A percentile compares a stretch with the other conserved stretches of the same genome.
Evolutionary conservation across 2,888 invertebrate genomes (phyloP).

Genomic region (Brachyptera putata): DNA sequence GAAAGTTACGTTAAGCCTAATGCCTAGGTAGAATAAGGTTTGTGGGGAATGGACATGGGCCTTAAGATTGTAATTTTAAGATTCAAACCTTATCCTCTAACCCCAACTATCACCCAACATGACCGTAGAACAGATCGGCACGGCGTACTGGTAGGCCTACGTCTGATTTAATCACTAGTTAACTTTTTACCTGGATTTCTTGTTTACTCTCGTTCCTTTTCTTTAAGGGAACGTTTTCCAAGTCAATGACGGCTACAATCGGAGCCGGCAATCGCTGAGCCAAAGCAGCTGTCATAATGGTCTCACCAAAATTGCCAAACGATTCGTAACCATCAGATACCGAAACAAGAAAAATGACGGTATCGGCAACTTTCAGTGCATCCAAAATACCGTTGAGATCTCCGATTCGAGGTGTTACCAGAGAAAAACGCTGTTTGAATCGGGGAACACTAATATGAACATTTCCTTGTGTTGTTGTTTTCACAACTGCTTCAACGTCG

Average conservation of each 20-base stretch:
- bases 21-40: too few relatives aligned
- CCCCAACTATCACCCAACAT: too few relatives aligned
- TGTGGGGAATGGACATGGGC: too few relatives aligned
- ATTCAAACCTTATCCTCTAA: too few relatives aligned
- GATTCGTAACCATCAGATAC: constrained; percentile 58
- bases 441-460: constrained; percentile 76
- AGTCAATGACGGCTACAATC: constrained; percentile 66
- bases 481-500: constrained; percentile 66
- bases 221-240: constrained; percentile 60
- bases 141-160: too few relatives aligned
- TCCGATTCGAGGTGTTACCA: constrained; percentile 67
- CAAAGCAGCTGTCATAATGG: constrained; percentile 69
- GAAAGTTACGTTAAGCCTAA: too few relatives aligned
- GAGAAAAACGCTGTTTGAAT: constrained; percentile 84
- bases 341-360: constrained; percentile 73
- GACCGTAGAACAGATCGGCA: too few relatives aligned
- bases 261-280: constrained; percentile 82
- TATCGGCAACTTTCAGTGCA: constrained; percentile 82
- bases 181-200: constrained; percentile 52
- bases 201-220: constrained; percentile 65
- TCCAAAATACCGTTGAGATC: constrained; percentile 74
- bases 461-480: constrained; percentile 60
- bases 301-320: constrained; percentile 75
- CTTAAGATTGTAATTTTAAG: too few relatives aligned
- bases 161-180: too few relatives aligned